Conservation (phyloP, 2,113 vertebrate species). For the Bubo bubo region DNA sequence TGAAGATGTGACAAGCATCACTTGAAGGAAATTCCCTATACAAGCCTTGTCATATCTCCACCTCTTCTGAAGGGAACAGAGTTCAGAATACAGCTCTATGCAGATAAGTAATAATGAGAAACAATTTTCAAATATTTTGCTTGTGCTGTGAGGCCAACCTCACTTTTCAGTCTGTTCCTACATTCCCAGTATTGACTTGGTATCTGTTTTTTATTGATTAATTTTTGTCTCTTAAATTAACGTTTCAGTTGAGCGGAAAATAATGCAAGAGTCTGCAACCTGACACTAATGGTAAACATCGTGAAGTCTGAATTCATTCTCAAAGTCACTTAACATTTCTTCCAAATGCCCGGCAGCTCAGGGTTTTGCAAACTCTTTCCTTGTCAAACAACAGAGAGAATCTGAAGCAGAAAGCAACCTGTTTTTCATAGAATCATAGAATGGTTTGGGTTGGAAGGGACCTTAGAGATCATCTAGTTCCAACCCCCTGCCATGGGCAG, state of each 20-base stretch:
- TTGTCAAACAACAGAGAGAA: neutral
- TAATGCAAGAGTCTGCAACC: neutral
- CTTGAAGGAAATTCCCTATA: neutral
- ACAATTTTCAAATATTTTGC: neutral
- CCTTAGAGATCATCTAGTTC: too few relatives aligned
- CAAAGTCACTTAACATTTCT: constrained; percentile 4
- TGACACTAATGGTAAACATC: neutral
- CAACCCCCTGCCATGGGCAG: too few relatives aligned
- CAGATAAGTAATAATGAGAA: neutral
- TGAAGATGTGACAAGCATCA: neutral
- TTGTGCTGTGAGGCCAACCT: neutral
- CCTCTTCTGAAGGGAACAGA: neutral
- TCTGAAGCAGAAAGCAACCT: neutral
- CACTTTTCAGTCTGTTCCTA: neutral
- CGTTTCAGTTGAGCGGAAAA: constrained; percentile 1
- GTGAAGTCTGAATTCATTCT: neutral
- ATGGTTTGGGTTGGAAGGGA: too few relatives aligned
- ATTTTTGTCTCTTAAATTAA: constrained; percentile 32
- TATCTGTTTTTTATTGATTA: neutral
- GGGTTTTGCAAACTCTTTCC: neutral
- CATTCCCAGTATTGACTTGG: neutral
- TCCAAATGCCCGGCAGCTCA: neutral
- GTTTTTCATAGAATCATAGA: neutral
- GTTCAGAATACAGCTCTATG: neutral
- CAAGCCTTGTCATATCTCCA: neutral